phyloP scores from a whole-genome alignment of 2,113 vertebrate genomes.

The Mus pahari region DNA sequence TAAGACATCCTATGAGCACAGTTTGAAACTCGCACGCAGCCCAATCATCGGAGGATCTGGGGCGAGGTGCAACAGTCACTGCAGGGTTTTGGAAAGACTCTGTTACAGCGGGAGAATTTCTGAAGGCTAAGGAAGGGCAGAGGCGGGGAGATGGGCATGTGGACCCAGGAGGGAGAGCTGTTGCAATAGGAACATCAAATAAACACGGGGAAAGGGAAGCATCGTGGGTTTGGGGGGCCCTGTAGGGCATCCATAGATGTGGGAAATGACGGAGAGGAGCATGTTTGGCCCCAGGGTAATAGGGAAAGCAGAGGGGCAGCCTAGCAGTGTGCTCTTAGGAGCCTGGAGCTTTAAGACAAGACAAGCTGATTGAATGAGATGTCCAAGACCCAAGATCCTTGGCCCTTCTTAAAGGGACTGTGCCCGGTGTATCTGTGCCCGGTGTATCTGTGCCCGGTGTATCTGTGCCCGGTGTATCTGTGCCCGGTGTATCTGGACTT shows the following conservation, averaged over 20 bases:
- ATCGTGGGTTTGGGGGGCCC: neutral
- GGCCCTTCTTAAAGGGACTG: neutral
- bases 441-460: too few relatives aligned
- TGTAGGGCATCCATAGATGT: neutral
- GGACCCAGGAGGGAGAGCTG: neutral
- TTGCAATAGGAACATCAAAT: neutral
- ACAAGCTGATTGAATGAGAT: neutral
- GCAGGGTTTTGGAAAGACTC: neutral
- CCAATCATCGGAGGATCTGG: neutral
- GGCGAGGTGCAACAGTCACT: neutral
- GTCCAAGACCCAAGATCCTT: neutral
- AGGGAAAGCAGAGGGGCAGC: neutral
- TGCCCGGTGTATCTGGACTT: neutral
- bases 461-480: too few relatives aligned
- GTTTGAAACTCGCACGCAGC: constrained; percentile 9
- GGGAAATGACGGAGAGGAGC: neutral
- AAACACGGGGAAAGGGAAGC: neutral
- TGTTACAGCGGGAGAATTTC: neutral
- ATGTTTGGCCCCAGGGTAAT: neutral
- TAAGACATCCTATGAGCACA: neutral
- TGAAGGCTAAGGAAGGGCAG: neutral
- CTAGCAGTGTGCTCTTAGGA: neutral
- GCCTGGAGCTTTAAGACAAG: constrained; percentile 7
- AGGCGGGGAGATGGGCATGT: neutral
- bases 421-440: too few relatives aligned